Evolutionary conservation across 2,113 vertebrate species (phyloP), one percentile per base, ranked within the genome.

Genomic region (Thinocorus orbignyianus): DNA sequence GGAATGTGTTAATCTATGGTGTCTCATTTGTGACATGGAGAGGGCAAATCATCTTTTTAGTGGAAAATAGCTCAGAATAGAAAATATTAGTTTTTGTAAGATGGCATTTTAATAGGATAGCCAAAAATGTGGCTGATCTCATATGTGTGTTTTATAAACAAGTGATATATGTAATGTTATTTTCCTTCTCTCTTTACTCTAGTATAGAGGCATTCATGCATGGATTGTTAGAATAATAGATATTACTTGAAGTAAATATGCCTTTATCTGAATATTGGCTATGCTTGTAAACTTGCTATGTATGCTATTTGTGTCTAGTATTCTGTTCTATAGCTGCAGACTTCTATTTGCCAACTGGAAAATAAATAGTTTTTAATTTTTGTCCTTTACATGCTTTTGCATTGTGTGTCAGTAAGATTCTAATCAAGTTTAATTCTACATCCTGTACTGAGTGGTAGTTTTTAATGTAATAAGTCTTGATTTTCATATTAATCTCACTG

Each of bases 301-400:
- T 16, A 22, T 62, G 71, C 55, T 92, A 10, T 90, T 74, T 86
- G 31, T 86, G 64, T 57, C 72, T 90, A 28, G 39, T 46, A n/a
- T 88, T 93, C 39, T 46, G 31, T 90, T 94, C 39, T 39, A 41
- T 3, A n/a, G n/a, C n/a, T n/a, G n/a, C n/a, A 35, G 18, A 14
- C 60, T 86, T 66, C 48, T 64, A 11, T 92, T 95, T 94, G 73
- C 61, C 51, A 86, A 28, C 35, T 0, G 3, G 48, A 87, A 80
- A 86, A 81, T 28, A 93, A 93, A 71, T 3, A n/a, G 69, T 41
- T 91, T 88, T 94, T 80, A 58, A 85, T 95, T 92, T 92, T 58
- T 83, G 57, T 52, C 44, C 39, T 91, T 92, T 90, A 20, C 66
- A 55, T 81, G 54, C 61, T 88, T 89, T 25, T 70, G 42, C 72